Percentiles rank a stretch among this genome's conserved stretches.
These are phyloP conservation scores for Muntiacus reevesi DNA, from an alignment of 2,113 vertebrate genomes.

Conservation along the genomic window DNA sequence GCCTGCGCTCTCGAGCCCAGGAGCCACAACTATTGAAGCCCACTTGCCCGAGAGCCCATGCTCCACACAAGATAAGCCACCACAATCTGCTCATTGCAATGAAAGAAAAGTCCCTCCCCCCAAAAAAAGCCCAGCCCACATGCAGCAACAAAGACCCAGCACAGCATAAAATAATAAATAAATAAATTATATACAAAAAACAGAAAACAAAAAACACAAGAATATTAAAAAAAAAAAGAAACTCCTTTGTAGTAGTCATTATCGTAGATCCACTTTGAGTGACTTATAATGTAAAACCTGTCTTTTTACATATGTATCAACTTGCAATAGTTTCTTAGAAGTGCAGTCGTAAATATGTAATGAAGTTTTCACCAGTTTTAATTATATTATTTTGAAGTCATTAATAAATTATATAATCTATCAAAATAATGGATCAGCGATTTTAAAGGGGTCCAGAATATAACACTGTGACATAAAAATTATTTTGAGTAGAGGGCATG, in stretches of 20 bases:
- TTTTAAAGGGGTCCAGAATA: background rate
- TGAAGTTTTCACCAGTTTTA: background rate
- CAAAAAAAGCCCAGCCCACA: background rate
- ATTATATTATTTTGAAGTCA: background rate
- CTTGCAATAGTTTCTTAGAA: background rate
- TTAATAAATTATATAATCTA: background rate
- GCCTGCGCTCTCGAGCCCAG: background rate
- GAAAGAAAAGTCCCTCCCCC: background rate
- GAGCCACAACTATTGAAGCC: background rate
- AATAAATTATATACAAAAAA: background rate
- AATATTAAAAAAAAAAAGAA: background rate
- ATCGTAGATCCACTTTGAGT: background rate
- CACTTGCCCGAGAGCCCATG: background rate
- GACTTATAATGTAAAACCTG: background rate
- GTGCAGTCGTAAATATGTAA: background rate
- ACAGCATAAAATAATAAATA: background rate
- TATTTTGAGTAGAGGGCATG: background rate
- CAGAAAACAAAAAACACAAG: background rate
- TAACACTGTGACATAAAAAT: background rate
- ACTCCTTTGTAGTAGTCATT: background rate
- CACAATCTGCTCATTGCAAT: background rate
- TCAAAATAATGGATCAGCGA: background rate
- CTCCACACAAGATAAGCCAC: background rate
- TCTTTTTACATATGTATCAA: background rate
- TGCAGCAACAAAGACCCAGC: background rate